A percentile compares a stretch with the other conserved stretches of the same genome.
Evolutionary conservation across 2,888 invertebrate species (phyloP).

Genomic region (Chrysina gloriosa): DNA sequence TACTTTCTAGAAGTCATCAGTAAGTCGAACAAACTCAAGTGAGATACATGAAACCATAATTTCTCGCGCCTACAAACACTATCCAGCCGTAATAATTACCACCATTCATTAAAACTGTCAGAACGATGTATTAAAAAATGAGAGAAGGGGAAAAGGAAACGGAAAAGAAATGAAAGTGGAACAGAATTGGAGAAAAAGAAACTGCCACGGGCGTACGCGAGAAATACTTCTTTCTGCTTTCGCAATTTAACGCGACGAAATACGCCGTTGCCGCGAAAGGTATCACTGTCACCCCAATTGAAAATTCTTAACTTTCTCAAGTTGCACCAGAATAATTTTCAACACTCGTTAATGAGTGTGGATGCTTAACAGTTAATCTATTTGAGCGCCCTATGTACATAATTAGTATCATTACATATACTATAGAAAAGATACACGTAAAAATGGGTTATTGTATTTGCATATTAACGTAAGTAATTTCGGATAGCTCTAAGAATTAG

Average conservation of each 20-base stretch:
- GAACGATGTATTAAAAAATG: not conserved
- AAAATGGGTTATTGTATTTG: too few relatives aligned
- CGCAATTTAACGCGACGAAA: conserved; percentile 1
- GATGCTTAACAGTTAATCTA: too few relatives aligned
- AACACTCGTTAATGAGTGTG: too few relatives aligned
- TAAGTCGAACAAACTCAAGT: too few relatives aligned
- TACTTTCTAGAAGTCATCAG: too few relatives aligned
- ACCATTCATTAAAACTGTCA: not conserved
- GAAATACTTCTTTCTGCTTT: not conserved
- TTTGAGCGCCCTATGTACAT: too few relatives aligned
- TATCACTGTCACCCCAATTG: conserved; percentile 7
- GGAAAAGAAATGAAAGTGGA: not conserved
- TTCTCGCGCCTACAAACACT: not conserved
- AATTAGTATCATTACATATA: too few relatives aligned
- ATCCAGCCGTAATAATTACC: not conserved
- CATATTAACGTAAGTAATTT: too few relatives aligned
- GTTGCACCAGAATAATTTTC: too few relatives aligned
- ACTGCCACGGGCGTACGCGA: not conserved
- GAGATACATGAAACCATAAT: too few relatives aligned
- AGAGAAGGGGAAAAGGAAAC: not conserved
- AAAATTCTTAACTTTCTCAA: not conserved
- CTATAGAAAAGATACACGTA: too few relatives aligned
- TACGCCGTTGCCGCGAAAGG: not conserved
- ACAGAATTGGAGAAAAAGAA: not conserved
- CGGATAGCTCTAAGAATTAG: too few relatives aligned